Evolutionary conservation across 2,113 vertebrate genomes (phyloP).

Genomic region (Oncorhynchus mykiss): DNA sequence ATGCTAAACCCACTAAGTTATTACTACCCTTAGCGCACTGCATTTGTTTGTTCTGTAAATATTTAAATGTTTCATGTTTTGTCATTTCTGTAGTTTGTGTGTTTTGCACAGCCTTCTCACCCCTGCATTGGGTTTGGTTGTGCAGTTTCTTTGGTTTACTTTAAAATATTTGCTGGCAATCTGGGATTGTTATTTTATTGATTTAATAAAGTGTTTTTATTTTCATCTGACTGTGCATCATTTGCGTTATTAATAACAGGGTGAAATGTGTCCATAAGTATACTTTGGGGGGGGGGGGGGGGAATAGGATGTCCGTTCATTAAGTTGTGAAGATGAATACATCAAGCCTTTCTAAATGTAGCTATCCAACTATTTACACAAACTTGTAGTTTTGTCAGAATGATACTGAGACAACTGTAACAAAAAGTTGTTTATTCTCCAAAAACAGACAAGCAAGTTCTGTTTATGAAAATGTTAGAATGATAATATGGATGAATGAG

Average conservation of each 20-base stretch:
- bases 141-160: slow-evolving; percentile 64
- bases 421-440: slow-evolving; percentile 71
- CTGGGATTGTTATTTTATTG: slow-evolving; percentile 78
- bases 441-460: slow-evolving; percentile 62
- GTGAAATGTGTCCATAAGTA: too few relatives aligned
- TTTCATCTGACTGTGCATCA: slow-evolving; percentile 68
- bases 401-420: slow-evolving; percentile 40
- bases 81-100: slow-evolving; percentile 58
- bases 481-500: slow-evolving; percentile 38
- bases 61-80: slow-evolving; percentile 73
- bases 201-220: slow-evolving; percentile 81
- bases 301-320: too few relatives aligned
- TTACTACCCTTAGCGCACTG: slow-evolving; percentile 73
- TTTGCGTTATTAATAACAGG: slow-evolving; percentile 32
- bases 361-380: too few relatives aligned
- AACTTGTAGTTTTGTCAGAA: neutral
- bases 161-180: slow-evolving; percentile 79
- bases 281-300: too few relatives aligned
- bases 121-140: slow-evolving; percentile 73
- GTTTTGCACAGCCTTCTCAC: slow-evolving; percentile 62
- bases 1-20: slow-evolving; percentile 64
- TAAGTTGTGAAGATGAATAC: too few relatives aligned
- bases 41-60: slow-evolving; percentile 73
- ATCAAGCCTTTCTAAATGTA: too few relatives aligned
- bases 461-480: slow-evolving; percentile 46